Evolutionary conservation across 2,797 vertebrate genomes (phyloP).

Genomic region (Mormyrus hasselquistii): DNA sequence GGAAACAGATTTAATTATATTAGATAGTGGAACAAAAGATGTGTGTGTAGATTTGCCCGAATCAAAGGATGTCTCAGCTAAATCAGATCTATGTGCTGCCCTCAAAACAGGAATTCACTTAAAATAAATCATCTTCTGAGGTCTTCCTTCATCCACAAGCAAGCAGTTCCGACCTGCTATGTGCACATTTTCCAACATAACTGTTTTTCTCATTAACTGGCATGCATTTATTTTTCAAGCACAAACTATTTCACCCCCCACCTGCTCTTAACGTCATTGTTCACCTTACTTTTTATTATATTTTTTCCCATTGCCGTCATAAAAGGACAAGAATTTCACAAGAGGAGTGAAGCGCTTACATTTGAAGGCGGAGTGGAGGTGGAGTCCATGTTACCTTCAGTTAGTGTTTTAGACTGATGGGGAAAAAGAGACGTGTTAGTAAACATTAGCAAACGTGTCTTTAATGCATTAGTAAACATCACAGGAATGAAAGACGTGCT

Average conservation of each 20-base stretch:
- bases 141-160: neutral
- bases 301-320: neutral
- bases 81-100: neutral
- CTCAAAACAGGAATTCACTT: neutral
- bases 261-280: neutral
- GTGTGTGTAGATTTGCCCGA: neutral
- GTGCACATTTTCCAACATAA: neutral
- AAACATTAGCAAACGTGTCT: constrained; percentile 21
- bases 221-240: neutral
- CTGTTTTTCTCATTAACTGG: neutral
- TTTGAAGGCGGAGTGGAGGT: constrained; percentile 53
- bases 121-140: neutral
- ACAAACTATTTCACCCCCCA: neutral
- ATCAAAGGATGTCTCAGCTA: neutral
- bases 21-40: neutral
- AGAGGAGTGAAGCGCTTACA: constrained; percentile 53
- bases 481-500: neutral
- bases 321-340: neutral
- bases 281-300: neutral
- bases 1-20: constrained; percentile 34
- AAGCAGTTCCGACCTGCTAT: neutral
- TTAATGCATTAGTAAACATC: neutral
- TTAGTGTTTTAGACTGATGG: constrained; percentile 69
- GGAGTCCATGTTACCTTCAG: constrained; percentile 60
- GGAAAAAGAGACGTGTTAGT: constrained; percentile 42